phyloP scores from a whole-genome alignment of 2,888 invertebrate species.

The Tenodera sinensis region DNA sequence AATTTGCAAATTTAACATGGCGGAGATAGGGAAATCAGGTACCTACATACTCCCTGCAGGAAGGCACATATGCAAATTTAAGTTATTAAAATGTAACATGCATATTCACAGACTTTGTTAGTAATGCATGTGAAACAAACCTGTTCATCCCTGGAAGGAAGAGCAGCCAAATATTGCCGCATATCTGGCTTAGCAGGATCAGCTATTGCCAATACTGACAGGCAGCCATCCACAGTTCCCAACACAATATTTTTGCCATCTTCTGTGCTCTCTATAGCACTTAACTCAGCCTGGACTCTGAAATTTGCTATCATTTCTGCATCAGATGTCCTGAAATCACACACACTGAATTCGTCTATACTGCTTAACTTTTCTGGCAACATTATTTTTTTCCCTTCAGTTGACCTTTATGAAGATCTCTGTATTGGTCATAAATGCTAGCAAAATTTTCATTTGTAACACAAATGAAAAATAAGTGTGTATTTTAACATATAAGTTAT shows the following conservation, averaged over 20 bases:
- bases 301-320: conserved; percentile 92
- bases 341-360: background rate
- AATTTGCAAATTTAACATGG: too few relatives aligned
- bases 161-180: conserved; percentile 57
- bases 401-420: too few relatives aligned
- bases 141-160: conserved; percentile 69
- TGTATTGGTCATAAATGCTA: too few relatives aligned
- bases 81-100: too few relatives aligned
- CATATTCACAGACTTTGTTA: background rate
- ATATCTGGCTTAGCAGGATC: conserved; percentile 66
- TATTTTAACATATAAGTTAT: too few relatives aligned
- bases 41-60: too few relatives aligned
- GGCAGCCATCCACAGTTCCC: conserved; percentile 90
- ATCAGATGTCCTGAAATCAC: conserved; percentile 67
- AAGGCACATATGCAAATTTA: too few relatives aligned
- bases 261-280: conserved; percentile 78
- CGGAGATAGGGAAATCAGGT: too few relatives aligned
- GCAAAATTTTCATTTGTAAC: too few relatives aligned
- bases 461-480: too few relatives aligned
- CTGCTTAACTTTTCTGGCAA: too few relatives aligned
- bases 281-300: conserved; percentile 83
- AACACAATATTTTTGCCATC: conserved; percentile 81
- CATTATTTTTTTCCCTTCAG: too few relatives aligned
- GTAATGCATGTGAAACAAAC: conserved; percentile 41
- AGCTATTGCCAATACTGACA: conserved; percentile 80